Evolutionary conservation across 1,140 invertebrate genomes (phyloP).

Genomic region (Pectinophora gossypiella): DNA sequence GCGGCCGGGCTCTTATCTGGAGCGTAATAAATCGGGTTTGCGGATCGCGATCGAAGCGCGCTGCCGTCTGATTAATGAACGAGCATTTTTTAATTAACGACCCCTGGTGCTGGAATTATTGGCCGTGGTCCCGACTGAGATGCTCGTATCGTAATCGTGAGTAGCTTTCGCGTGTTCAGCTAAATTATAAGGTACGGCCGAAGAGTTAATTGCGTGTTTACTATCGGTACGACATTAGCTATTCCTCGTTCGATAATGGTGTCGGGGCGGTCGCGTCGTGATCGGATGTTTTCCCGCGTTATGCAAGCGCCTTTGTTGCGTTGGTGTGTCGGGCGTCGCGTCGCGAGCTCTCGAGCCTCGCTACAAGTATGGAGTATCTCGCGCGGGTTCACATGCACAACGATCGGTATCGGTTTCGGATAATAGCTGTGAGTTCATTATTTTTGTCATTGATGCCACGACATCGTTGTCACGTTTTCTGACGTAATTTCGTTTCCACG

Average conservation of each 20-base stretch:
- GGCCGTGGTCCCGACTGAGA: background rate
- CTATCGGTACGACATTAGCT: slow-evolving; percentile 32
- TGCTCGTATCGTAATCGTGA: background rate
- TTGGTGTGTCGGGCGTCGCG: slow-evolving; percentile 1
- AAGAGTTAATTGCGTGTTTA: slow-evolving; percentile 47
- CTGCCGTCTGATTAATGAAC: slow-evolving; percentile 41
- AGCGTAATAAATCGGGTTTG: slow-evolving; percentile 37
- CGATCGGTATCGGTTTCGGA: slow-evolving; percentile 47
- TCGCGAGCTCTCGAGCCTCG: background rate
- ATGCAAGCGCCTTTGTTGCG: slow-evolving; percentile 44
- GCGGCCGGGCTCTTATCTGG: slow-evolving; percentile 29
- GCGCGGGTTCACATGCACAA: slow-evolving; percentile 19
- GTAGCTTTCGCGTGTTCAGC: slow-evolving; percentile 23
- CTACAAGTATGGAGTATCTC: no score
- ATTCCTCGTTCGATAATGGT: slow-evolving; percentile 39
- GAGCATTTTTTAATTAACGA: slow-evolving; percentile 47
- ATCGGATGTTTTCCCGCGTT: slow-evolving; percentile 40
- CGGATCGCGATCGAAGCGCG: slow-evolving; percentile 30
- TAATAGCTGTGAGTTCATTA: slow-evolving; percentile 44
- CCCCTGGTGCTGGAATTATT: slow-evolving; percentile 14
- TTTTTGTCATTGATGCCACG: slow-evolving; percentile 50
- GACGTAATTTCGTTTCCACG: slow-evolving; percentile 43
- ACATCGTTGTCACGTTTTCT: slow-evolving; percentile 41
- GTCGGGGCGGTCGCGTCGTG: slow-evolving; percentile 42
- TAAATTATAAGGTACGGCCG: slow-evolving; percentile 38